Base-by-base conservation (phyloP, 2,888 invertebrate genomes). In the Apeira syringaria region DNA sequence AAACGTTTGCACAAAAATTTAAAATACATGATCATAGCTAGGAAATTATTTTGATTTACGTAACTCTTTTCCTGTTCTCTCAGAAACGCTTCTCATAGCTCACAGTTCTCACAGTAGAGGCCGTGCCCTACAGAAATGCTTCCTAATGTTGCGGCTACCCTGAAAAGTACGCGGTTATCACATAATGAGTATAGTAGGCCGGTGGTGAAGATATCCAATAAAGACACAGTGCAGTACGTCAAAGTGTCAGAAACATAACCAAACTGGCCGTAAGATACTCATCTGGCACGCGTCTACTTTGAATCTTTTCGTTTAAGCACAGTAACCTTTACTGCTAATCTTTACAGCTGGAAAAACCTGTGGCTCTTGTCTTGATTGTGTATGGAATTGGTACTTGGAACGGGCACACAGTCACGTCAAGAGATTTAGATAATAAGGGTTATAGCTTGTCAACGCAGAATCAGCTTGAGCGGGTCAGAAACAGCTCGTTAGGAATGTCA, bases 151-250 rank as follows among this genome's bases (percentile, higher is more conserved):
- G 40, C 12, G 45, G 28, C 10, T 33, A 48, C 36, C 43, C 39
- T 48, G 53, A 38, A 50, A 38, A 31, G 34, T 43, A 43, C 24
- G 20, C 5, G 36, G 46, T 43, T n/a, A 4, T 15, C 15, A 15
- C 15, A 15, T 2, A 15, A 15, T 4, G n/a, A n/a, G n/a, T n/a
- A n/a, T n/a, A n/a, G n/a, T n/a, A n/a, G n/a, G n/a, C n/a, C n/a
- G n/a, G n/a, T n/a, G n/a, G n/a, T n/a, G n/a, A n/a, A n/a, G n/a
- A n/a, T n/a, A 26, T 25, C 13, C 8, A 17, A 18, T 12, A 20
- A 42, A 37, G 29, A 41, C 38, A 37, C 37, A 20, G 10, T 12
- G 2, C 10, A 25, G 2, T 11, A 20, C 17, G 22, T 9, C 7
- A 10, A 39, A 18, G 20, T 27, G 22, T 24, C 17, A 31, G 27